Base-by-base conservation (phyloP, 2,888 invertebrate species). In the Drosophila longiperda region DNA sequence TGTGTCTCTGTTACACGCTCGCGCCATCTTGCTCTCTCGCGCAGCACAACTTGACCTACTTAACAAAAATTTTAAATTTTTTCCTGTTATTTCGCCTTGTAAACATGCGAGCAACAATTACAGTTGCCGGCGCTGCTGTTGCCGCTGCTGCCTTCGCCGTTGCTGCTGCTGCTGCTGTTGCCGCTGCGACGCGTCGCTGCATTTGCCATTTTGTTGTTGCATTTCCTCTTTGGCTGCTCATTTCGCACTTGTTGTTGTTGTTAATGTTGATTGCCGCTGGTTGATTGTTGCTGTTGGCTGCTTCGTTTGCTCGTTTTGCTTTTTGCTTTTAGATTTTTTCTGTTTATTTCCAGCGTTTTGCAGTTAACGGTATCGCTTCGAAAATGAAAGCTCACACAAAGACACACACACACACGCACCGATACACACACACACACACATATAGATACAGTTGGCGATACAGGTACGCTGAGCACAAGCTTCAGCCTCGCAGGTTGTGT, bases 71-170 rank as follows among this genome's bases (percentile, higher is more conserved):
- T 85, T 89, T 71, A 85, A 75, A 78, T 82, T 91, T 91, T 92
- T 91, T 92, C 91, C 93, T 91, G 92, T 92, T 92, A 92, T 92
- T 91, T 90, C 76, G 88, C 89, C 82, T 90, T 80, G 84, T 89
- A 87, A 89, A 89, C 84, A 84, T 82, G 75, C 75, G 81, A 81
- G 84, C 87, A 87, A 73, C 81, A 85, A 92, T 91, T 91, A 87
- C 87, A 88, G 91, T 90, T 89, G 82, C 76, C 83, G 83, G 83
- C 72, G 73, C 76, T 82, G 83, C 80, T 75, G 75, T 63, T 58
- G 71, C 50, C 58, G 58, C 42, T 33, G 53, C 49, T 20, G 58
- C 40, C 52, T 36, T 63, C 48, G 66, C 33, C 69, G 64, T 60
- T 69, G 67, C 66, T 52, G 20, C 49, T 50, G 55, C 50, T 36